Percentiles rank a stretch among this genome's conserved stretches.
Evolutionary conservation across 2,797 vertebrate genomes (phyloP).

Genomic region (Propithecus perrieri): DNA sequence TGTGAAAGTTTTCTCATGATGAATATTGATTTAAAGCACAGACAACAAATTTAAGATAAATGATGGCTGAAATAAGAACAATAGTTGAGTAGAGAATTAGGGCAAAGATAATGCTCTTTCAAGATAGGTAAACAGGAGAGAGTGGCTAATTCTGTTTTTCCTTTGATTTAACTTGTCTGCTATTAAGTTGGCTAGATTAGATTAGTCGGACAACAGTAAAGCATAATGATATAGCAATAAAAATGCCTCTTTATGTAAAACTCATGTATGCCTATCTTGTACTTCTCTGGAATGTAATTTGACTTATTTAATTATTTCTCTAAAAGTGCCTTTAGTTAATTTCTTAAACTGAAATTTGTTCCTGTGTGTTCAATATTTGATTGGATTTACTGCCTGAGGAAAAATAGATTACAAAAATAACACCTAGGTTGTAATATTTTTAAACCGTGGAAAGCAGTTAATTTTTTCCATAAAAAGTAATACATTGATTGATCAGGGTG

Average conservation of each 20-base stretch:
- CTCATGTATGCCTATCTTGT: fast-evolving
- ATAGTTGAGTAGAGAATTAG: not conserved
- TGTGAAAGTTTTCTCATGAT: not conserved
- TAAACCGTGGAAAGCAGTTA: not conserved
- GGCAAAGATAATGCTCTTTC: not conserved
- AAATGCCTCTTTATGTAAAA: not conserved
- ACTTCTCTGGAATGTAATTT: not conserved
- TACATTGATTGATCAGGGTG: not conserved
- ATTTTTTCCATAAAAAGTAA: not conserved
- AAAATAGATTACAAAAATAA: slow-evolving; percentile 25
- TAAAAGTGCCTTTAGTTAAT: not conserved
- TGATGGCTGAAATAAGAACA: not conserved
- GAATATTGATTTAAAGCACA: not conserved
- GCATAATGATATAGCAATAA: fast-evolving
- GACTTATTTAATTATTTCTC: not conserved
- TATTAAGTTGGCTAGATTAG: not conserved
- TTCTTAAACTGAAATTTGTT: slow-evolving; percentile 7
- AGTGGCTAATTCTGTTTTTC: not conserved
- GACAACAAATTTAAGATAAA: not conserved
- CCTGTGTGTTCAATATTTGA: not conserved
- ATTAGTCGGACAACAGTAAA: not conserved
- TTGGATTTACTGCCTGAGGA: slow-evolving; percentile 44
- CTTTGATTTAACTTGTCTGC: not conserved
- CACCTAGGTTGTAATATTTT: not conserved
- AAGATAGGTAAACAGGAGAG: too few species aligned